phyloP scores from a whole-genome alignment of 2,113 vertebrate genomes.

The Lipotes vexillifer region DNA sequence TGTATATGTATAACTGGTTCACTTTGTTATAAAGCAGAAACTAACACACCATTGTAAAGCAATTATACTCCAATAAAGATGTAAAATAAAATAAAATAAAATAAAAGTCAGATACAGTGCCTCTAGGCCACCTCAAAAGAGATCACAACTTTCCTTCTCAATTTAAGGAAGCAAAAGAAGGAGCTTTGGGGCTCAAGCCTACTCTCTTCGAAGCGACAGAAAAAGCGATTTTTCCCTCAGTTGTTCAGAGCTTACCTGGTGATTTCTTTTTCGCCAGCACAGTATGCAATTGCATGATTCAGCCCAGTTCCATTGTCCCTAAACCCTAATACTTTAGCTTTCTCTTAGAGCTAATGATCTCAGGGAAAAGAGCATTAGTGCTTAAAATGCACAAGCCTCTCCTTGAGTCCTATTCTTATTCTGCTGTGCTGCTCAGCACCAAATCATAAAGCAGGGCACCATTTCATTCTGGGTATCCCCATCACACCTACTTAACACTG shows the following conservation, averaged over 20 bases:
- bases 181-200: not conserved
- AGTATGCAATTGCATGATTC: not conserved
- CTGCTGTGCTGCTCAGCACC: not conserved
- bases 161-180: not conserved
- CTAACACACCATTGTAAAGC: too few relatives aligned
- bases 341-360: not conserved
- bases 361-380: not conserved
- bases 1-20: too few relatives aligned
- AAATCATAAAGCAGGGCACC: not conserved
- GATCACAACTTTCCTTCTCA: not conserved
- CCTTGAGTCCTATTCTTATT: not conserved
- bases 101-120: not conserved
- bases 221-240: not conserved
- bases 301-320: not conserved
- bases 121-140: not conserved
- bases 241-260: not conserved
- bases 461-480: not conserved
- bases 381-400: not conserved
- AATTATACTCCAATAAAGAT: too few relatives aligned
- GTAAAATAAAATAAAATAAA: too few relatives aligned
- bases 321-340: not conserved
- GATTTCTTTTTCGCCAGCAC: not conserved
- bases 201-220: not conserved
- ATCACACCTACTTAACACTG: not conserved
- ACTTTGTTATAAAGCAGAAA: too few relatives aligned